Conservation (phyloP, 2,797 vertebrate genomes). For the Coccyzus lansbergi region DNA sequence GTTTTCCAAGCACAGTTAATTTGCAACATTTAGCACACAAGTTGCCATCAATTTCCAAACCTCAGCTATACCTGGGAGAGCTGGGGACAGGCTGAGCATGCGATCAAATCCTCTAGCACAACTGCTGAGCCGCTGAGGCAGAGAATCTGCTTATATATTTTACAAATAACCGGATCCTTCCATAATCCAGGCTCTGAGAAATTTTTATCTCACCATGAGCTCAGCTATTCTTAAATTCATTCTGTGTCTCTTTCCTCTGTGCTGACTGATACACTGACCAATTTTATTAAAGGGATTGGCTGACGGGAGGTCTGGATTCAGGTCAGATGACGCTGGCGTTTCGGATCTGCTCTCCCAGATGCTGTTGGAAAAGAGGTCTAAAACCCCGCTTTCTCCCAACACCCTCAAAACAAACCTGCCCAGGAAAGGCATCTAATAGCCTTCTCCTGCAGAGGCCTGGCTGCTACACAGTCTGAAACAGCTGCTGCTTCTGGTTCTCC, state of each 20-base stretch:
- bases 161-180: slow-evolving; percentile 48
- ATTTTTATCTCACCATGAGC: slow-evolving; percentile 50
- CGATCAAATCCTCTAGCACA: not conserved
- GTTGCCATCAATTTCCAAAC: not conserved
- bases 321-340: not conserved
- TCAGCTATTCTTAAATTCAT: slow-evolving; percentile 39
- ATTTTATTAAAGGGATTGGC: slow-evolving; percentile 1
- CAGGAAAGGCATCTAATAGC: not conserved
- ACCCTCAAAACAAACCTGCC: not conserved
- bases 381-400: not conserved
- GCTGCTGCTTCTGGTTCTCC: not conserved
- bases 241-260: not conserved
- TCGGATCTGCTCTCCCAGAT: not conserved
- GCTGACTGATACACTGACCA: slow-evolving; percentile 42
- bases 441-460: not conserved
- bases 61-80: not conserved
- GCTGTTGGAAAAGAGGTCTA: not conserved
- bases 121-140: not conserved
- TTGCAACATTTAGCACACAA: not conserved
- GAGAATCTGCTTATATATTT: slow-evolving; percentile 57
- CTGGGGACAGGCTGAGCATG: not conserved
- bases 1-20: not conserved
- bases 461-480: not conserved
- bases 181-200: slow-evolving; percentile 57
- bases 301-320: not conserved